phyloP scores from a whole-genome alignment of 2,797 vertebrate species.

The Ataeniobius toweri region DNA sequence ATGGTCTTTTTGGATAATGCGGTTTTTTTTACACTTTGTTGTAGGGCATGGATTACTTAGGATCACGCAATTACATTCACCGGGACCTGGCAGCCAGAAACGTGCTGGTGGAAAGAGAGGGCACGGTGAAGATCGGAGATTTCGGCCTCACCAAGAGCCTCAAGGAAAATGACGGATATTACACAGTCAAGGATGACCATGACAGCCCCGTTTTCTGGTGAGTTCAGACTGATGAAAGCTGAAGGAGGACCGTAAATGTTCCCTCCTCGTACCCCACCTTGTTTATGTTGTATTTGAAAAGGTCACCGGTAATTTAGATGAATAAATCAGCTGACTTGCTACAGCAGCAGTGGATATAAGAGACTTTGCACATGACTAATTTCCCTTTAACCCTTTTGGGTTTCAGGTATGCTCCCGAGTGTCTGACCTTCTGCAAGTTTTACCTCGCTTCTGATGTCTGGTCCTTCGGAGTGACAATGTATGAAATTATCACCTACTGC shows the following conservation, averaged over 20 bases:
- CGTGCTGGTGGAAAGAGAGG: conserved; percentile 93
- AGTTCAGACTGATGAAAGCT: conserved; percentile 8
- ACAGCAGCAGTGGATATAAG: background rate
- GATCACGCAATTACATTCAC: conserved; percentile 92
- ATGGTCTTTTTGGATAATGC: background rate
- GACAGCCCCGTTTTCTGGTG: conserved; percentile 98
- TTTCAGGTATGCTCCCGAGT: conserved; percentile 95
- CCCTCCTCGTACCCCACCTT: background rate
- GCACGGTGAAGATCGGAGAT: conserved; percentile 95
- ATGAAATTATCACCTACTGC: conserved; percentile 95
- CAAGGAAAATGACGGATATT: conserved; percentile 94
- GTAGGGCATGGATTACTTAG: conserved; percentile 97
- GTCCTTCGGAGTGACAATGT: conserved; percentile 96
- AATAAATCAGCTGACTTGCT: too few species aligned
- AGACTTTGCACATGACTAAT: background rate
- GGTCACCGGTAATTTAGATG: too few species aligned
- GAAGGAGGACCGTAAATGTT: background rate
- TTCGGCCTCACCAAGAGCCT: conserved; percentile 97
- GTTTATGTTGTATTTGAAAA: too few species aligned
- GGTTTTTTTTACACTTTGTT: background rate
- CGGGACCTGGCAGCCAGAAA: conserved; percentile 95
- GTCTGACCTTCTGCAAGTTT: conserved; percentile 91
- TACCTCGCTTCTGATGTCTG: conserved; percentile 96
- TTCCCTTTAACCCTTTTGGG: background rate
- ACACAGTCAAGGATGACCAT: conserved; percentile 92